phyloP scores from a whole-genome alignment of 2,797 vertebrate species.

The Phalanger gymnotis region DNA sequence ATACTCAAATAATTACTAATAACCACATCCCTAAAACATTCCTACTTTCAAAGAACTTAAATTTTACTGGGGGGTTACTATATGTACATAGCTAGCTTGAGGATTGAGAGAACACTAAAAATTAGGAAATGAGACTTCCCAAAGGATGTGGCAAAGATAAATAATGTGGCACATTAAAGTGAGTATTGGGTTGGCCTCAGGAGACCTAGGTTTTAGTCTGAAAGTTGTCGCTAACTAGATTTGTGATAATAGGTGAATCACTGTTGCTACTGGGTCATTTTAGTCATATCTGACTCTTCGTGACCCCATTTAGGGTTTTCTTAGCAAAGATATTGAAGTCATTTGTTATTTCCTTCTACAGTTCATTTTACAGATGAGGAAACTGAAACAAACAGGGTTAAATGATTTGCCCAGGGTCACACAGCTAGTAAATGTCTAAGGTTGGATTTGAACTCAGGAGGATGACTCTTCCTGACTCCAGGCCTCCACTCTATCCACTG shows the following conservation, averaged over 20 bases:
- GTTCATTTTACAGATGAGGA: neutral
- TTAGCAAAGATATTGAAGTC: neutral
- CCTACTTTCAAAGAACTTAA: neutral
- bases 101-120: neutral
- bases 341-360: neutral
- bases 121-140: neutral
- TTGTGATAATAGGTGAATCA: conserved; percentile 29
- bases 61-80: neutral
- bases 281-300: neutral
- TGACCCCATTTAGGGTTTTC: neutral
- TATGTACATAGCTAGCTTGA: neutral
- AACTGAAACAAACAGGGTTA: neutral
- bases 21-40: neutral
- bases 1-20: neutral
- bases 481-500: neutral
- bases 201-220: neutral
- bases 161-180: neutral
- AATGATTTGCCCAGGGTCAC: neutral
- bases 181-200: conserved; percentile 10
- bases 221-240: neutral
- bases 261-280: neutral
- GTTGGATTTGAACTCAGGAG: neutral
- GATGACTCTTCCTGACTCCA: neutral
- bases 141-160: neutral
- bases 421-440: neutral